These are phyloP conservation scores for Pomatorhinus ruficollis DNA, from an alignment of 2,113 vertebrate genomes.

Conservation along the genomic window DNA sequence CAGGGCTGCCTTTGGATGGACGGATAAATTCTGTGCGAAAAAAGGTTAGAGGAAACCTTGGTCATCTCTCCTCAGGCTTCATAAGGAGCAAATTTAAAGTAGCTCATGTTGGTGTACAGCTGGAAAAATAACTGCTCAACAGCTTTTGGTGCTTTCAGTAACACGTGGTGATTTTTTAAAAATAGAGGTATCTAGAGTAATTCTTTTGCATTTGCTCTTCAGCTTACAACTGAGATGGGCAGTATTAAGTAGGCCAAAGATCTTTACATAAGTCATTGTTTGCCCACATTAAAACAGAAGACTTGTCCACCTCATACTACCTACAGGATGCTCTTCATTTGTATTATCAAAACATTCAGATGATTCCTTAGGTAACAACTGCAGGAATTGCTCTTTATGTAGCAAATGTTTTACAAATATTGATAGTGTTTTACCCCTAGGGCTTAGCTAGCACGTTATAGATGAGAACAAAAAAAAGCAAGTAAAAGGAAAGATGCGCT, in stretches of 20 bases:
- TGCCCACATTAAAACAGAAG: neutral
- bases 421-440: neutral
- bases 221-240: neutral
- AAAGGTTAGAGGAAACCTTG: neutral
- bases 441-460: neutral
- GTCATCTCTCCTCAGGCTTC: neutral
- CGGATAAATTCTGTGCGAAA: neutral
- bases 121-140: neutral
- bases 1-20: neutral
- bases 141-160: neutral
- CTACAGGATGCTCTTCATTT: neutral
- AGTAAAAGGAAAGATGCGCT: neutral
- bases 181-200: neutral
- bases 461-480: neutral
- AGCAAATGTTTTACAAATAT: neutral
- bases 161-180: neutral
- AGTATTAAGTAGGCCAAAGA: neutral
- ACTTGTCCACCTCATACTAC: fast-evolving
- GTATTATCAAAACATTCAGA: neutral
- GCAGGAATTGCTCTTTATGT: neutral
- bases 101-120: neutral
- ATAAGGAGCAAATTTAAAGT: neutral
- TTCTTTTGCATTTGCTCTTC: neutral
- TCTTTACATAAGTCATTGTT: neutral
- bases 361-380: neutral